phyloP scores from a whole-genome alignment of 2,797 vertebrate species.

The Gastrophryne carolinensis region DNA sequence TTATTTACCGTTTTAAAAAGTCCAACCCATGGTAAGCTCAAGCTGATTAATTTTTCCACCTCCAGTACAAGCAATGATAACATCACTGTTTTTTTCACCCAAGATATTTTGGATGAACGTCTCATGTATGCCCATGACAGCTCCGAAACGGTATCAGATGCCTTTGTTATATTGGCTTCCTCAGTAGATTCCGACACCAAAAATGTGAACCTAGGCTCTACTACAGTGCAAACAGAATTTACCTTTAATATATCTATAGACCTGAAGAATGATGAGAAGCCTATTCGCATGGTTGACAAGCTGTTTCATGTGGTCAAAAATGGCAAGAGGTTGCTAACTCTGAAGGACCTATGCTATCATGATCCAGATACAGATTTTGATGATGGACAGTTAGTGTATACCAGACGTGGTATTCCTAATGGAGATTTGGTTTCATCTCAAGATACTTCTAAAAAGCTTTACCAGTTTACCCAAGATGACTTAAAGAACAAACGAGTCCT shows the following conservation, averaged over 20 bases:
- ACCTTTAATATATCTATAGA: slow-evolving; percentile 77
- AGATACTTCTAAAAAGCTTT: slow-evolving; percentile 78
- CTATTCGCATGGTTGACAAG: slow-evolving; percentile 77
- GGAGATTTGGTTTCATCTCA: slow-evolving; percentile 83
- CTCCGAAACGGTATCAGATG: slow-evolving; percentile 79
- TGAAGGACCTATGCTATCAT: slow-evolving; percentile 79
- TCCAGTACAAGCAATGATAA: slow-evolving; percentile 72
- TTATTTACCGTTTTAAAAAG: slow-evolving; percentile 75
- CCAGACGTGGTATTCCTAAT: slow-evolving; percentile 81
- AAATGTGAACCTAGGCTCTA: slow-evolving; percentile 53
- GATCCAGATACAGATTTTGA: slow-evolving; percentile 85
- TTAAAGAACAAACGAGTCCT: slow-evolving; percentile 77
- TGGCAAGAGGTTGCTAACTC: slow-evolving; percentile 78
- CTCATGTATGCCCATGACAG: slow-evolving; percentile 87
- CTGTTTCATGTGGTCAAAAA: slow-evolving; percentile 79
- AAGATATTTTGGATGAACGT: slow-evolving; percentile 73
- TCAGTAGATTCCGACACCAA: slow-evolving; percentile 56
- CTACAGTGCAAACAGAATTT: slow-evolving; percentile 65
- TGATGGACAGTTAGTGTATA: slow-evolving; percentile 80
- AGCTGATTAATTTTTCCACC: slow-evolving; percentile 73
- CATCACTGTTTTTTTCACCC: slow-evolving; percentile 75
- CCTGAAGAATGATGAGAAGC: slow-evolving; percentile 87
- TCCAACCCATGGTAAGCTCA: slow-evolving; percentile 79
- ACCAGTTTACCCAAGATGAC: slow-evolving; percentile 83
- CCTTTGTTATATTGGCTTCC: slow-evolving; percentile 77